Conservation (phyloP, 2,888 invertebrate species). For the Steinernema scapterisci region DNA sequence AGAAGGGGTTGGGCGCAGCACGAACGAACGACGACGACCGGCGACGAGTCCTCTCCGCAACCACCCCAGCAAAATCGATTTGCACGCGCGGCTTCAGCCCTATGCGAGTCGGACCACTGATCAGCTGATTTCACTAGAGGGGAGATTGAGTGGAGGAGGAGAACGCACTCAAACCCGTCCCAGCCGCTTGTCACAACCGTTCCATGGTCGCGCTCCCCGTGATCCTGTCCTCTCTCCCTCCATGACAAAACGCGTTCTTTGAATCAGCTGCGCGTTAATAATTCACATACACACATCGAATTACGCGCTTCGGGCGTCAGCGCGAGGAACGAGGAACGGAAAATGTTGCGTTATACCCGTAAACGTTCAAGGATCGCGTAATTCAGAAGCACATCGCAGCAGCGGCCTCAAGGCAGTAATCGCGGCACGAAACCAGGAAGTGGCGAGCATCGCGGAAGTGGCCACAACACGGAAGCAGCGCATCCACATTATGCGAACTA, state of each 20-base stretch:
- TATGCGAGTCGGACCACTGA: slow-evolving; percentile 6
- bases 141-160: neutral
- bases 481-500: too few relatives aligned
- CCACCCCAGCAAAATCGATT: slow-evolving; percentile 2
- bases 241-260: neutral
- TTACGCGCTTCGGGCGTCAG: neutral
- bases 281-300: neutral
- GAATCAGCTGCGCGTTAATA: slow-evolving; percentile 20
- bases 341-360: neutral
- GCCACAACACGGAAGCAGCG: neutral
- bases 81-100: slow-evolving; percentile 8
- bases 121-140: neutral
- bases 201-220: neutral
- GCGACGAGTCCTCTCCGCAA: slow-evolving; percentile 6
- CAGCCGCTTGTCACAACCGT: neutral
- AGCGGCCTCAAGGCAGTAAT: neutral
- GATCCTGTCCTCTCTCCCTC: neutral
- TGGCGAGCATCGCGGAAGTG: neutral
- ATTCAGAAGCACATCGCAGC: neutral
- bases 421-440: neutral
- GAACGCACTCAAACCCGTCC: neutral
- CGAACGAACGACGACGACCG: slow-evolving; percentile 11
- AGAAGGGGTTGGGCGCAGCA: slow-evolving; percentile 30
- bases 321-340: neutral
- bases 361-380: neutral